These are phyloP conservation scores for Eulithis testata DNA, from an alignment of 2,888 invertebrate genomes.

Conservation along the genomic window DNA sequence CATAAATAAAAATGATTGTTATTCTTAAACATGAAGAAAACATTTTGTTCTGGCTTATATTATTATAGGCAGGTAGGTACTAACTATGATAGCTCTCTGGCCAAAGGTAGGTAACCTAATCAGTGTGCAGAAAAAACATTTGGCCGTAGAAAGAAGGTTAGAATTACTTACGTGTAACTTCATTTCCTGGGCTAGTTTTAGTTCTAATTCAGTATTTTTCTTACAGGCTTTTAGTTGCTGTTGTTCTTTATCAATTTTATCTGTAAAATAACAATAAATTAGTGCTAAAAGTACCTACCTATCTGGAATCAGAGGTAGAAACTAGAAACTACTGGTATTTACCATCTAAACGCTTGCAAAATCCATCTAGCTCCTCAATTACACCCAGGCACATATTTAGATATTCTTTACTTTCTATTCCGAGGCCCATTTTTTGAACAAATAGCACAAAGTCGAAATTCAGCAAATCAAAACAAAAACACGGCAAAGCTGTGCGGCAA, in stretches of 20 bases:
- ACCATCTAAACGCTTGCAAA: constrained; percentile 62
- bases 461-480: not conserved
- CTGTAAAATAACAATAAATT: constrained; percentile 50
- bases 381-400: constrained; percentile 47
- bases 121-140: too few species aligned
- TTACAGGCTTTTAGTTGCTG: constrained; percentile 62
- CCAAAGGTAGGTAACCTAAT: too few species aligned
- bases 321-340: constrained; percentile 13
- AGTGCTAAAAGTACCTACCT: not conserved
- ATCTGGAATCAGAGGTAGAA: not conserved
- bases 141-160: not conserved
- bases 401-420: constrained; percentile 42
- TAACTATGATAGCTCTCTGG: too few species aligned
- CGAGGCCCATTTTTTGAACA: constrained; percentile 46
- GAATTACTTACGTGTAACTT: constrained; percentile 62
- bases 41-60: too few species aligned
- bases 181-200: constrained; percentile 63
- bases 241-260: constrained; percentile 62
- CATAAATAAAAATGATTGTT: too few species aligned
- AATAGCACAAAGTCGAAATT: not conserved
- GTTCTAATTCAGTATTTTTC: constrained; percentile 65
- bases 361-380: constrained; percentile 53
- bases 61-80: too few species aligned
- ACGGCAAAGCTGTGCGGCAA: not conserved
- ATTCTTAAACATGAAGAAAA: too few species aligned